Percentiles rank a stretch among this genome's conserved stretches.
phyloP scores from a whole-genome alignment of 2,888 invertebrate species.

The Kryphioiulus occultus region DNA sequence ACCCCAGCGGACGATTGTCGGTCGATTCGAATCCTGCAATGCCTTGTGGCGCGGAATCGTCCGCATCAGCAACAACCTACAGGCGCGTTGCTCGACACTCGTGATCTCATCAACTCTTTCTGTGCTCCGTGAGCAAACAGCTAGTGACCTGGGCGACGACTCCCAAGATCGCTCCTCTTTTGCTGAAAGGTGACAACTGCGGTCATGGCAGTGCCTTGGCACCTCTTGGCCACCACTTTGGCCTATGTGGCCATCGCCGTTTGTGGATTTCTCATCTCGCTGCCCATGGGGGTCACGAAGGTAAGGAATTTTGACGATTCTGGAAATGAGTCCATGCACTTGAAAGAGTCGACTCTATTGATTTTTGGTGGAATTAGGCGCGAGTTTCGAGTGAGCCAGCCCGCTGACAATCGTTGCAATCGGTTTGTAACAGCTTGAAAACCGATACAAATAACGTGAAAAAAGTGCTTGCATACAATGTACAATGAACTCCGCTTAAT shows the following conservation, averaged over 20 bases:
- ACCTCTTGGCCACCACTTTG: conserved; percentile 46
- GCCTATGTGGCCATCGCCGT: conserved; percentile 48
- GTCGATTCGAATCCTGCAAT: background rate
- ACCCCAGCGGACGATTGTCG: background rate
- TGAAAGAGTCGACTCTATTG: no score
- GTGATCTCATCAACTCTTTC: background rate
- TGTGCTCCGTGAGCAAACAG: background rate
- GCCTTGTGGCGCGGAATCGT: background rate
- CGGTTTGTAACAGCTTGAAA: no score
- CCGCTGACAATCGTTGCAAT: no score
- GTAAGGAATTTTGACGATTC: background rate
- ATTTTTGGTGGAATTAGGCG: no score
- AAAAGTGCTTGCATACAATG: no score
- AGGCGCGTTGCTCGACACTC: background rate
- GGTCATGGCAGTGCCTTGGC: conserved; percentile 47
- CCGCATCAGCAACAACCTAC: background rate
- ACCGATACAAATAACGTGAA: no score
- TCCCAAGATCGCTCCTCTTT: background rate
- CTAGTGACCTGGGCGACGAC: background rate
- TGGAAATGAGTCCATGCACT: no score
- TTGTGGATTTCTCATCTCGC: conserved; percentile 50
- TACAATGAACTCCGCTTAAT: no score
- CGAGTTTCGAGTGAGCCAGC: no score
- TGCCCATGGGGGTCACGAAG: conserved; percentile 50
- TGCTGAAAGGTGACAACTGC: background rate